Conservation (phyloP, 2,113 vertebrate genomes). For the Uropsilus gracilis region DNA sequence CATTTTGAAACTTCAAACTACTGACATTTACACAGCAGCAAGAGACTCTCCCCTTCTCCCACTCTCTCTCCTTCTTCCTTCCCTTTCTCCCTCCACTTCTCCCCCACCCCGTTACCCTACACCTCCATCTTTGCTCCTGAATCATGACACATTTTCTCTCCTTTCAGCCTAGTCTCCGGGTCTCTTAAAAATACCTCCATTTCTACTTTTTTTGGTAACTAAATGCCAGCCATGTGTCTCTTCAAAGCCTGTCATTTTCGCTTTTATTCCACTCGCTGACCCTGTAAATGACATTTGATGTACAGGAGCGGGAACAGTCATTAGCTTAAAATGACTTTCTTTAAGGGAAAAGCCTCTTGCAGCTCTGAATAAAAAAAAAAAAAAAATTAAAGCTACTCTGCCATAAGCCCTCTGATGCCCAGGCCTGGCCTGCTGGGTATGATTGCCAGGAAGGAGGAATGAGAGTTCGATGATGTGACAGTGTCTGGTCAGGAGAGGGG, state of each 20-base stretch:
- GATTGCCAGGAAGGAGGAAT: neutral
- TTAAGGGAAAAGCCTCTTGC: neutral
- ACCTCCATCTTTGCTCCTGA: neutral
- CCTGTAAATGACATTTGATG: constrained; percentile 71
- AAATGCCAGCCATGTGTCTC: constrained; percentile 64
- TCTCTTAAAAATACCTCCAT: constrained; percentile 46
- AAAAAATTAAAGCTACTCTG: neutral
- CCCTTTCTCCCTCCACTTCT: neutral
- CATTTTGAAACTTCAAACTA: neutral
- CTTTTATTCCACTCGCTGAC: constrained; percentile 74
- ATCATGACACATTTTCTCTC: neutral
- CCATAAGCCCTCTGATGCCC: neutral
- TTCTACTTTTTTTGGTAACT: constrained; percentile 48
- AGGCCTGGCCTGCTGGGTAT: neutral
- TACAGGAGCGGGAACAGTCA: constrained; percentile 60
- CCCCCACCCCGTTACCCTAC: accelerated
- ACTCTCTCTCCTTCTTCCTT: too few species aligned
- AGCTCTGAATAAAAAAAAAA: constrained; percentile 49
- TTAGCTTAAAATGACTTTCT: constrained; percentile 65
- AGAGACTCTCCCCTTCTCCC: too few species aligned
- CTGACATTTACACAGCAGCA: neutral
- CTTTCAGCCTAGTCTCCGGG: neutral
- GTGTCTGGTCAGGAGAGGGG: neutral
- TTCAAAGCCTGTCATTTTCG: constrained; percentile 72
- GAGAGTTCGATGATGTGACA: neutral